Evolutionary conservation across 2,797 vertebrate genomes (phyloP), one percentile per base, ranked within the genome.

Genomic region (Argentina silus): DNA sequence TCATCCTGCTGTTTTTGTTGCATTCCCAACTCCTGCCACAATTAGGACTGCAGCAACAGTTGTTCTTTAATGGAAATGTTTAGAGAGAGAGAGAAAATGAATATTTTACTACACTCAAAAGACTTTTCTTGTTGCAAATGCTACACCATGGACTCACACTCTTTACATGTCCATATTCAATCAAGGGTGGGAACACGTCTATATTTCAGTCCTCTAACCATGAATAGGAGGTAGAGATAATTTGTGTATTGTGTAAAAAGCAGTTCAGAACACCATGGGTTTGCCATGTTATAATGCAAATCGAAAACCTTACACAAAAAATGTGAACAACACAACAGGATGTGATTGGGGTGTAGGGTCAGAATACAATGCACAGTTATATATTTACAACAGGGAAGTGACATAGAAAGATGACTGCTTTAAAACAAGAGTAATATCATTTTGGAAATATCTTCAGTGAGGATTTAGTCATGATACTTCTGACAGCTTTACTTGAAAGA

Each of bases 31-130:
- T 17, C 17, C 15, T 53, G 27, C 36, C 21, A 66, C 23, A 45
- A n/a, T 62, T 42, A 11, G 23, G 17, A 62, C 23, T 62, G 70
- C 51, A 56, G 43, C 63, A 27, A 59, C 15, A 47, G 64, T 64
- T 48, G 50, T 60, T 72, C 68, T 60, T 61, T 67, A 72, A 75
- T 73, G 70, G 67, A 76, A 73, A 80, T 71, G 70, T 73, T 80
- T 78, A n/a, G 14, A 80, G 64, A 11, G 14, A 80, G 64, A 11
- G 51, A 50, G 67, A 21, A 45, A 23, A n/a, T 62, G 12, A 62
- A 62, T 23, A 36, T 14, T 61, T 19, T 47, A 78, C 65, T 69
- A 67, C 75, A 66, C 44, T 23, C 48, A 47, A 15, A 69, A 47
- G 56, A 72, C 51, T 50, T 73, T 65, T 14, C 19, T 57, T 60